Base-by-base conservation (phyloP, 1,140 invertebrate species). In the Drosophila nebulosa region DNA sequence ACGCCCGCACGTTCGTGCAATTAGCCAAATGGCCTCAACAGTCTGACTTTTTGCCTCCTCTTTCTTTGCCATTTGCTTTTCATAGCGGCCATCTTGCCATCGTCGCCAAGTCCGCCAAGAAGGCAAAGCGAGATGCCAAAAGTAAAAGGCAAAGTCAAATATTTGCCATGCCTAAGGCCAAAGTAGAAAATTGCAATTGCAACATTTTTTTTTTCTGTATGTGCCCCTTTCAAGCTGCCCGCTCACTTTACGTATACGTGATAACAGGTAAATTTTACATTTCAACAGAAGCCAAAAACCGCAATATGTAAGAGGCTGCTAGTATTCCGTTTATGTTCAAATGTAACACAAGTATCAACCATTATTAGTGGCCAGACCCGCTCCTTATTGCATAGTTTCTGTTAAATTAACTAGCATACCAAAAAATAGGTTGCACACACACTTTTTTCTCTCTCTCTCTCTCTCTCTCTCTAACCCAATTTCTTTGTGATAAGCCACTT, bases 21-120 rank as follows among this genome's bases (percentile, higher is more conserved):
- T 85, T 85, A 85, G 80, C 80, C 80, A 85, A 85, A 85, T 85
- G 76, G 80, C 72, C 58, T 50, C 32, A 62, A 56, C 64, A 63
- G 64, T 59, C 64, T 74, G 74, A 71, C 66, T 78, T 78, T 59
- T 67, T 64, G 73, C 39, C 42, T 32, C 3, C 30, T 3, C 10
- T 12, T 10, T 32, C 59, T 64, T 61, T 21, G 58, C 18, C 42
- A 51, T 50, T 14, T 42, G 22, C 55, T 56, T 57, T 21, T 7
- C 27, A 30, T 30, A 1, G 39, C 56, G 27, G n/a, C 58, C 32
- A 50, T 68, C 51, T 74, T 74, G 30, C 6, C 7, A 2, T 30
- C 22, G 24, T 73, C 35, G 55, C 22, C 69, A 50, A 60, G 62
- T 12, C 2, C 27, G 35, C 69, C 39, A 30, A 66, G 55, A 21